phyloP scores from a whole-genome alignment of 2,888 invertebrate genomes.

The Unio pictorum region DNA sequence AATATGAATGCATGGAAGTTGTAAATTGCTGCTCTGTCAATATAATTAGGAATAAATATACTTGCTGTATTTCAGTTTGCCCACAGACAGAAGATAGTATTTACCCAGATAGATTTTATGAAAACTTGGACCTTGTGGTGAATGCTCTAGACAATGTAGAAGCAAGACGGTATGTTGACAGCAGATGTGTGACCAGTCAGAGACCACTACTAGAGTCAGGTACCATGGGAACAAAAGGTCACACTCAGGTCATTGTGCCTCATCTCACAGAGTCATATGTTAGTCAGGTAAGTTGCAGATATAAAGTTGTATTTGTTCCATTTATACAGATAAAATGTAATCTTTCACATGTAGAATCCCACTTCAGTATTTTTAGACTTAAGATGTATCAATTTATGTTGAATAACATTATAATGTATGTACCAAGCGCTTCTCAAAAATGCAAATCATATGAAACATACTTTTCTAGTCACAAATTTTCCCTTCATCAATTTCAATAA shows the following conservation, averaged over 20 bases:
- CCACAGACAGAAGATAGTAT: conserved; percentile 64
- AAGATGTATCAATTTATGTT: too few species aligned
- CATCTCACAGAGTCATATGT: conserved; percentile 71
- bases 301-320: too few species aligned
- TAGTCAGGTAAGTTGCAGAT: conserved; percentile 58
- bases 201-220: conserved; percentile 71
- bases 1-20: too few species aligned
- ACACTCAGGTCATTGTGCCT: conserved; percentile 72
- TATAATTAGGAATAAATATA: neutral
- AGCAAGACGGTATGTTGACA: conserved; percentile 71
- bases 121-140: conserved; percentile 62
- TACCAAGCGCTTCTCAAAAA: too few species aligned
- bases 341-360: too few species aligned
- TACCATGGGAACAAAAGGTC: conserved; percentile 72
- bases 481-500: too few species aligned
- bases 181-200: conserved; percentile 70
- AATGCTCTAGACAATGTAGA: conserved; percentile 72
- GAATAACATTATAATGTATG: too few species aligned
- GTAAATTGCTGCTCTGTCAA: neutral
- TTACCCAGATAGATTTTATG: conserved; percentile 69
- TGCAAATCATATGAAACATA: too few species aligned
- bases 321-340: too few species aligned
- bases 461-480: too few species aligned
- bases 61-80: conserved; percentile 54
- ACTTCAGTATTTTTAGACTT: too few species aligned